Evolutionary conservation across 2,888 invertebrate species (phyloP), one percentile per base, ranked within the genome.

Genomic region (Physocephala rufipes): DNA sequence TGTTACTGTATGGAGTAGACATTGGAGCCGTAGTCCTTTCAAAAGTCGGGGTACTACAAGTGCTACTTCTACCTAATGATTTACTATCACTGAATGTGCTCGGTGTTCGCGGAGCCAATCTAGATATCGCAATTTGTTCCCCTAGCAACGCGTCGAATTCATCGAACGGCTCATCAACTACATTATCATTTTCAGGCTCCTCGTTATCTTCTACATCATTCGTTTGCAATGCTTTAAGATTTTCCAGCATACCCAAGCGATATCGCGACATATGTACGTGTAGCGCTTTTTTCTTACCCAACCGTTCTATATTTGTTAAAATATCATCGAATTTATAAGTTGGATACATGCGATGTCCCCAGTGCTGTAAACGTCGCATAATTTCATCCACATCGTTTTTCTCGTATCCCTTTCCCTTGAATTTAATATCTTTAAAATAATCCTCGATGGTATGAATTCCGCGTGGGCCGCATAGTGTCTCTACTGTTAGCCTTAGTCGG

Each of bases 341-440:
- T 0, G 98, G 97, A 86, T 92, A 97, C 76, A 99, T 86, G 65
- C 97, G 89, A 85, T 97, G 96, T 0, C 93, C 93, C 98, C 98
- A 99, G 82, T 97, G 95, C 79, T 97, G 95, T 69, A 97, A 83
- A 71, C 91, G 91, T 69, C 92, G 91, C 87, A 99, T 88, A 0
- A 97, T 87, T 73, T 90, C 85, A 78, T 93, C 90, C 51, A 99
- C 86, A 86, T 98, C 97, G 66, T 91, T 89, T 76, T 90, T 91
- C 86, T 97, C 97, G 82, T 92, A 88, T 0, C 94, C 94, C 85
- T 92, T 93, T 0, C 90, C 90, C 84, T 90, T 90, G 79, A 93
- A 94, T 82, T 93, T 92, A 16, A 96, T 91, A 78, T 93, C 91
- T 80, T 93, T 90, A 79, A 95, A 96, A 80, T 93, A 89, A 3